phyloP scores from a whole-genome alignment of 30 jellyfish, hydroid and myxozoan species.

The Chrysaora quinquecirrha region DNA sequence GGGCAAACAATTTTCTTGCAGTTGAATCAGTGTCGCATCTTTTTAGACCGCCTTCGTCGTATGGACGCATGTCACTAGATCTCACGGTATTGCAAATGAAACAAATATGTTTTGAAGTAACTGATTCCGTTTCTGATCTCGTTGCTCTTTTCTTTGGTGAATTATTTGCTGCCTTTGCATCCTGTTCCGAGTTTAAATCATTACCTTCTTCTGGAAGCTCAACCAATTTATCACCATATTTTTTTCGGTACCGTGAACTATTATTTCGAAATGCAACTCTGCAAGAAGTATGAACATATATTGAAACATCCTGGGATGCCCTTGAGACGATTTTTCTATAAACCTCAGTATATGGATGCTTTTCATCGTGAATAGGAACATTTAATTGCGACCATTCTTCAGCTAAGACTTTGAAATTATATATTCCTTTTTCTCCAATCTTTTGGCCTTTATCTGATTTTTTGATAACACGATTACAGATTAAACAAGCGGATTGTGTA shows the following conservation, averaged over 20 bases:
- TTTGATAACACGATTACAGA: neutral
- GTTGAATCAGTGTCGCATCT: constrained; percentile 4
- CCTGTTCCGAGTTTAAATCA: neutral
- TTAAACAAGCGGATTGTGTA: neutral
- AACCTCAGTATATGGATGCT: constrained; percentile 8
- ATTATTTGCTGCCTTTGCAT: neutral
- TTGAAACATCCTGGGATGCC: neutral
- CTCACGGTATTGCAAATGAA: constrained; percentile 10
- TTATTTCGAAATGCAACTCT: neutral
- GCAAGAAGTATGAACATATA: neutral
- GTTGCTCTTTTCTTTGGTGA: constrained; percentile 4
- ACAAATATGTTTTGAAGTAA: constrained; percentile 1
- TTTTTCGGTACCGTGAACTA: neutral
- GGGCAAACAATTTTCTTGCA: constrained; percentile 4
- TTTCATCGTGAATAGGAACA: constrained; percentile 7
- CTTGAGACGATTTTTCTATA: neutral
- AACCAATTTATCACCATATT: neutral
- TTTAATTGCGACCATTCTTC: neutral
- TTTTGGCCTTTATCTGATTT: neutral
- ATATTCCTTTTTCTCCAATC: constrained; percentile 4
- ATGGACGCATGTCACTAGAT: neutral
- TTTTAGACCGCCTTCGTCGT: constrained; percentile 19
- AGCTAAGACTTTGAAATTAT: neutral
- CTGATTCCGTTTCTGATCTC: neutral
- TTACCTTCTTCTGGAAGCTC: neutral